phyloP scores from a whole-genome alignment of 2,888 invertebrate species.

The Polyommatus iphigenia region DNA sequence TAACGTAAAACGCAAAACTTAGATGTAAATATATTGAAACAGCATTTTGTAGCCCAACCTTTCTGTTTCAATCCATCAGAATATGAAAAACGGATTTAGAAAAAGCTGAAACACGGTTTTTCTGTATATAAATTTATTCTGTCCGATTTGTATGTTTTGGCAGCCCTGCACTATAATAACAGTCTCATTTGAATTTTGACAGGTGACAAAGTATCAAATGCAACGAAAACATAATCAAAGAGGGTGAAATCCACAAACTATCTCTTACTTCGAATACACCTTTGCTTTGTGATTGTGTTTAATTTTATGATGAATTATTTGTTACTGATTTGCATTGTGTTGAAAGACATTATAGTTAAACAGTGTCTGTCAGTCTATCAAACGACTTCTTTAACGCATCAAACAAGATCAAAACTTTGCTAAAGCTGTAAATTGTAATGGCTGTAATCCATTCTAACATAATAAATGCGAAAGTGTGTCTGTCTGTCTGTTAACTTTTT shows the following conservation, averaged over 20 bases:
- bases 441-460: too few species aligned
- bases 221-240: conserved; percentile 12
- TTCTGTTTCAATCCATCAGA: too few species aligned
- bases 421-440: too few species aligned
- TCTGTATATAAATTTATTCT: background rate
- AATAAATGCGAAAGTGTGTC: too few species aligned
- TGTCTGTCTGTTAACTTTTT: too few species aligned
- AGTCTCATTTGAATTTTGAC: background rate
- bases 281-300: background rate
- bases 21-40: too few species aligned
- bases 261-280: background rate
- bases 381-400: too few species aligned
- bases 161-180: background rate
- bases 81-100: background rate
- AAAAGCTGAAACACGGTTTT: background rate
- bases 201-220: conserved; percentile 17
- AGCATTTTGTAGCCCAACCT: too few species aligned
- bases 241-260: background rate
- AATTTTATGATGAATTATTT: background rate
- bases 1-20: too few species aligned
- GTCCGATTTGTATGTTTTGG: background rate
- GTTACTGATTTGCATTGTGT: background rate
- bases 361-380: background rate
- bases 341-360: background rate
- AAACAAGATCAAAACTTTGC: too few species aligned